phyloP scores from a whole-genome alignment of 2,113 vertebrate genomes.

The Baryphthengus martii region DNA sequence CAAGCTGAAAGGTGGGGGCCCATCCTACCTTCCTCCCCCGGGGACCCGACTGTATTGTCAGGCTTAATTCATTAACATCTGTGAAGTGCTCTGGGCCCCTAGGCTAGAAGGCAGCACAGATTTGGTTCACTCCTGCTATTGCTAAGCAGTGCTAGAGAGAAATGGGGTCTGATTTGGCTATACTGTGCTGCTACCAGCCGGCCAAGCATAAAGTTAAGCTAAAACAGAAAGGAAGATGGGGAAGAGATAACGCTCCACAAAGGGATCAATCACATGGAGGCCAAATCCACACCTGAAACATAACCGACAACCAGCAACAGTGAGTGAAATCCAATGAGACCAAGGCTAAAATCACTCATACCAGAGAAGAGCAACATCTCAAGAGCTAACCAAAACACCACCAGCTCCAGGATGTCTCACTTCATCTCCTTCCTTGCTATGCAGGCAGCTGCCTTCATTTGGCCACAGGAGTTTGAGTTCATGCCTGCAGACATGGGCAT shows the following conservation, averaged over 20 bases:
- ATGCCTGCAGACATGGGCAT: neutral
- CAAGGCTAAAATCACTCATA: neutral
- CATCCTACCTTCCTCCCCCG: constrained; percentile 36
- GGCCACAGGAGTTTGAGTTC: neutral
- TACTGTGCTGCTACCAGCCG: neutral
- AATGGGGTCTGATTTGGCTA: neutral
- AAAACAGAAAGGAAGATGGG: neutral
- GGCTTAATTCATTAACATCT: constrained; percentile 48
- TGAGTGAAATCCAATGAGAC: neutral
- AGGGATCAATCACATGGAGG: neutral
- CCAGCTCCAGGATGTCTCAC: neutral
- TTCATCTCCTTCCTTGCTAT: neutral
- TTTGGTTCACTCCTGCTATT: neutral
- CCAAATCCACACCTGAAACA: neutral
- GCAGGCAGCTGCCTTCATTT: neutral
- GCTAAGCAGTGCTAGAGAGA: neutral
- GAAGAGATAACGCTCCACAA: neutral
- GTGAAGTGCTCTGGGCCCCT: neutral
- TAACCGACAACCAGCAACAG: neutral
- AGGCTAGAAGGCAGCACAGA: neutral
- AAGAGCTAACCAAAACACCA: neutral
- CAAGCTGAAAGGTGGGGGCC: constrained; percentile 31
- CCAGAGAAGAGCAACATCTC: neutral
- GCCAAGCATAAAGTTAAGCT: neutral
- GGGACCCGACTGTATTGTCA: constrained; percentile 17